These are phyloP conservation scores for Halictus ligatus DNA, from an alignment of 2,888 invertebrate genomes.

Conservation along the genomic window DNA sequence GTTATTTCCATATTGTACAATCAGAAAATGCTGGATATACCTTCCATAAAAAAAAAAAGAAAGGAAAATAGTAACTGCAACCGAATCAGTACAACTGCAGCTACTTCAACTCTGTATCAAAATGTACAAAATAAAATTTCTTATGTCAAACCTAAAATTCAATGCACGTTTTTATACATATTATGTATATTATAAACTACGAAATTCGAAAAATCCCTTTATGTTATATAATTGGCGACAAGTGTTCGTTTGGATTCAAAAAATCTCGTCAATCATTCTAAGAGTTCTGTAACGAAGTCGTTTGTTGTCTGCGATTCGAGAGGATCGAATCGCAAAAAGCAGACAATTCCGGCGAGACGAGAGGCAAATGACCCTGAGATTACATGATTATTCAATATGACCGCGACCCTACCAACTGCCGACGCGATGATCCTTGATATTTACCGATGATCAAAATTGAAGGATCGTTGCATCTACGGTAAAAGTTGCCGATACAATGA, in stretches of 20 bases:
- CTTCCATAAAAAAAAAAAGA: background rate
- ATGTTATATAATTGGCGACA: background rate
- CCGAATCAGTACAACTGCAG: background rate
- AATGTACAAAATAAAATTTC: background rate
- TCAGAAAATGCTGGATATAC: background rate
- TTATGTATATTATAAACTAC: background rate
- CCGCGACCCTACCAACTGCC: constrained; percentile 69
- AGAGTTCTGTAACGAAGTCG: constrained; percentile 75
- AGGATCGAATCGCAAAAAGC: constrained; percentile 58
- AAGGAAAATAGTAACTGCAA: background rate
- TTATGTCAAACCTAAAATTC: background rate
- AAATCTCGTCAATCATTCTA: constrained; percentile 67
- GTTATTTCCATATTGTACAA: constrained; percentile 24
- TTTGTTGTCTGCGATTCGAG: constrained; percentile 75
- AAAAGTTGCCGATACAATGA: background rate
- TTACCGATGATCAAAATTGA: background rate
- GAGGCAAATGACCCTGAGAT: constrained; percentile 64
- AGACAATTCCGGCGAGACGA: constrained; percentile 32
- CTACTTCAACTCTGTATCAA: background rate
- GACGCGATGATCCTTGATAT: constrained; percentile 34
- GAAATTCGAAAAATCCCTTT: background rate
- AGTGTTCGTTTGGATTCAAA: constrained; percentile 43
- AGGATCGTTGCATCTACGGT: background rate
- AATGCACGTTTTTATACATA: background rate
- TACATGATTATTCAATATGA: constrained; percentile 78